A percentile compares a stretch with the other conserved stretches of the same genome.
Evolutionary conservation across 2,113 vertebrate species (phyloP).

Genomic region (Tapirus terrestris): DNA sequence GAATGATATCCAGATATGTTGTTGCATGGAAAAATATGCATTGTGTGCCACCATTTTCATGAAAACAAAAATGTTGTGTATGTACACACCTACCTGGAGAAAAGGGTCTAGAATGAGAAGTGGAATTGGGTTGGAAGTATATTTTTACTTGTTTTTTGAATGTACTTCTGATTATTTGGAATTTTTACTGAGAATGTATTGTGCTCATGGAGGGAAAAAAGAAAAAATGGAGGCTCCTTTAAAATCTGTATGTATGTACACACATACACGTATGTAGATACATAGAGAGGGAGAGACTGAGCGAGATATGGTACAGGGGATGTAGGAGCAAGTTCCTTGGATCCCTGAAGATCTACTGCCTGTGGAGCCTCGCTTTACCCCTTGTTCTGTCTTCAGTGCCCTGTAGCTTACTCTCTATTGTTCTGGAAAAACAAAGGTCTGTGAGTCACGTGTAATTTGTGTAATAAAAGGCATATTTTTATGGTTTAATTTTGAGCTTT

Average conservation of each 20-base stretch:
- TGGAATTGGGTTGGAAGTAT: not conserved
- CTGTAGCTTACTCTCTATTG: not conserved
- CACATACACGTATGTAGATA: not conserved
- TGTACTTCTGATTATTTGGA: not conserved
- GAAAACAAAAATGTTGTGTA: not conserved
- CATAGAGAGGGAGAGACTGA: too few relatives aligned
- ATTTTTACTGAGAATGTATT: not conserved
- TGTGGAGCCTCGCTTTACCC: accelerated
- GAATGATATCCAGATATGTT: not conserved
- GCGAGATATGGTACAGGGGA: accelerated
- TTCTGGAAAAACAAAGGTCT: not conserved
- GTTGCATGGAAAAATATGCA: not conserved
- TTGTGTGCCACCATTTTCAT: not conserved
- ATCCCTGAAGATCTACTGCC: not conserved
- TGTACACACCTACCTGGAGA: not conserved
- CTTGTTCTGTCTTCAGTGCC: not conserved
- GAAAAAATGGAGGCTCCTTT: not conserved
- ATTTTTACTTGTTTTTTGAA: not conserved
- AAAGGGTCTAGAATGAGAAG: not conserved
- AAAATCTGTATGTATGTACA: accelerated
- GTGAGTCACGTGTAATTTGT: not conserved
- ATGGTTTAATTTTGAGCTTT: not conserved
- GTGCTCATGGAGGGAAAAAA: not conserved
- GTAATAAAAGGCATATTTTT: not conserved
- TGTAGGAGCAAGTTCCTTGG: not conserved